Evolutionary conservation across 1,140 invertebrate genomes (phyloP).

Genomic region (Drosophila varians): DNA sequence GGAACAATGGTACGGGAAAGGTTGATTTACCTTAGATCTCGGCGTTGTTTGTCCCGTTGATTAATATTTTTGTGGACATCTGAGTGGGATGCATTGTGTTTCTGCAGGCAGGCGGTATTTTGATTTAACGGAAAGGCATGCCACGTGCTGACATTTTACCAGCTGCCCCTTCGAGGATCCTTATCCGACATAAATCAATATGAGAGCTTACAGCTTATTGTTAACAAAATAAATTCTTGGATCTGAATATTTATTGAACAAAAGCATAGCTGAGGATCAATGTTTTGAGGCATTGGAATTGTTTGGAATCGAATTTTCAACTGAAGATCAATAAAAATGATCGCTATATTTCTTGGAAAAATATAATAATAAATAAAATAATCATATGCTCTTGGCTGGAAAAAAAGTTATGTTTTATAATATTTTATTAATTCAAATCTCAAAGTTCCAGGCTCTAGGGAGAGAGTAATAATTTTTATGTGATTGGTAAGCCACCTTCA

Average conservation of each 20-base stretch:
- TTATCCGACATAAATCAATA: slow-evolving; percentile 21
- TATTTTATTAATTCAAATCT: too few relatives aligned
- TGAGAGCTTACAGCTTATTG: slow-evolving; percentile 6
- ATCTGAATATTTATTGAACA: neutral
- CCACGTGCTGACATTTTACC: slow-evolving; percentile 40
- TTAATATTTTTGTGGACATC: slow-evolving; percentile 56
- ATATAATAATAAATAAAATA: too few relatives aligned
- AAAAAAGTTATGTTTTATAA: too few relatives aligned
- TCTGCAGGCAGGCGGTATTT: slow-evolving; percentile 1
- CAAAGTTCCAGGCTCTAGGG: too few relatives aligned
- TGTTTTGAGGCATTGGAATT: neutral
- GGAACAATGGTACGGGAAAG: slow-evolving; percentile 50
- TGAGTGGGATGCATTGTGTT: slow-evolving; percentile 33
- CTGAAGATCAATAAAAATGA: neutral
- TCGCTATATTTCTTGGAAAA: too few relatives aligned
- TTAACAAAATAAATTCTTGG: too few relatives aligned
- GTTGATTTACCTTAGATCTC: slow-evolving; percentile 61
- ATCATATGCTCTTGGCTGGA: too few relatives aligned
- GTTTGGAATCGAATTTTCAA: neutral
- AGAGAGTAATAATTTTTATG: too few relatives aligned
- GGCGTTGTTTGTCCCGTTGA: slow-evolving; percentile 52
- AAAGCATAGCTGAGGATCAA: neutral
- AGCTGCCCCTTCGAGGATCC: slow-evolving; percentile 22
- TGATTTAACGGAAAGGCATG: slow-evolving; percentile 27
- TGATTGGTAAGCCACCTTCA: too few relatives aligned